Evolutionary conservation across 2,888 invertebrate genomes (phyloP), one percentile per base, ranked within the genome.

Genomic region (Philhelius pedissequus): DNA sequence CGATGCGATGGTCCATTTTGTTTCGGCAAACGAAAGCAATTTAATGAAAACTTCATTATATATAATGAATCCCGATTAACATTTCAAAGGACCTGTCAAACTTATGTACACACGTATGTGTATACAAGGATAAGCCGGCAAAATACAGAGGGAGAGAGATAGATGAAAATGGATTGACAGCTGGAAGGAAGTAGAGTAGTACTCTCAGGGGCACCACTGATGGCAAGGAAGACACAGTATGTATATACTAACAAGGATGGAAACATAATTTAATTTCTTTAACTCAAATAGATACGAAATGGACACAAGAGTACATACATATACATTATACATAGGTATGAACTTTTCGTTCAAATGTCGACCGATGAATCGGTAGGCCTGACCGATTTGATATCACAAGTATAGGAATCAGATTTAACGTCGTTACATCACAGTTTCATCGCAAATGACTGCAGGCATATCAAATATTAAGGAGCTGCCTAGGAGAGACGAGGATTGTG

Each of bases 401-500:
- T 84, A n/a, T n/a, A 76, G 84, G 68, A 84, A 84, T 76, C 84
- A 80, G 80, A 84, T 84, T 84, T 84, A 80, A 84, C 71, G 60
- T 84, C 84, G 76, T 84, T 84, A 84, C 84, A 84, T 76, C 60
- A 35, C 75, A 89, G 66, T 75, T 56, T 66, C 80, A 84, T 80
- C 54, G 80, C 80, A 90, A 89, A 90, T 89, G 89, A 88, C 89
- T 90, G 90, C 90, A 90, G 89, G 90, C 89, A 88, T 89, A 90
- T 90, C 89, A 90, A 90, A 90, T 90, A 89, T 89, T 89, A 89
- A 89, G 75, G 62, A 75, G 84, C 60, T 43, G 18, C 60, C 75
- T 64, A 75, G 75, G 58, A 78, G 68, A 73, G 69, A 75, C 27
- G 71, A 43, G n/a, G 27, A 50, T 50, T 13, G 13, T 9, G 25